Evolutionary conservation across 37 sponge, comb jelly and placozoan species (phyloP), one percentile per base, ranked within the genome.

Genomic region (Haliclona indistincta): DNA sequence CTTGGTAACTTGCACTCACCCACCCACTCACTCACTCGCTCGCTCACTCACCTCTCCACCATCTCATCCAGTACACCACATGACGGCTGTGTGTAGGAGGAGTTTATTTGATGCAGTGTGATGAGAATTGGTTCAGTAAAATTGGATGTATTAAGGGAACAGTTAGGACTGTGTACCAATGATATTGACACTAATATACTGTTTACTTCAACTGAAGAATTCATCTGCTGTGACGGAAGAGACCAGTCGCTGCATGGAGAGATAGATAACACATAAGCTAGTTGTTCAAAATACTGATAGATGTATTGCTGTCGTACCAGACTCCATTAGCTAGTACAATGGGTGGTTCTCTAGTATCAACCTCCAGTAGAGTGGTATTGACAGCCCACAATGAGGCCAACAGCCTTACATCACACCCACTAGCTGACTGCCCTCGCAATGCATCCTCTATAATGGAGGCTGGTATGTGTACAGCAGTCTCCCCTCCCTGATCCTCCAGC

Each of bases 121-220:
- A 84, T 84, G 26, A 45, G 22, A 38, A 89, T 66, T 33, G 90
- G 85, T 0, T 67, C 64, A 33, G 51, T 39, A 43, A 84, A 66
- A 20, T 15, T 0, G 5, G 76, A 41, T 38, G 83, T 81, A 78
- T 77, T 68, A 17, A 78, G 22, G 36, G 30, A 29, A 38, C 45
- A 22, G 22, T 78, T 61, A 0, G 34, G 33, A 61, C 71, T 75
- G 4, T 36, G 56, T 28, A 86, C 55, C 30, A 71, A 68, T 25
- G 45, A 20, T 6, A 74, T 74, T 53, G 82, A 65, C 0, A 81
- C 54, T 52, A 86, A 38, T 13, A 86, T 64, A 80, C 87, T 80
- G 76, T 86, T 80, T 17, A 86, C 74, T 22, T 28, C n/a, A 6
- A 58, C 34, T 22, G 61, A n/a, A n/a, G n/a, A n/a, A n/a, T n/a